Evolutionary conservation across 2,113 vertebrate species (phyloP).

Genomic region (Sinocyclocheilus rhinocerous): DNA sequence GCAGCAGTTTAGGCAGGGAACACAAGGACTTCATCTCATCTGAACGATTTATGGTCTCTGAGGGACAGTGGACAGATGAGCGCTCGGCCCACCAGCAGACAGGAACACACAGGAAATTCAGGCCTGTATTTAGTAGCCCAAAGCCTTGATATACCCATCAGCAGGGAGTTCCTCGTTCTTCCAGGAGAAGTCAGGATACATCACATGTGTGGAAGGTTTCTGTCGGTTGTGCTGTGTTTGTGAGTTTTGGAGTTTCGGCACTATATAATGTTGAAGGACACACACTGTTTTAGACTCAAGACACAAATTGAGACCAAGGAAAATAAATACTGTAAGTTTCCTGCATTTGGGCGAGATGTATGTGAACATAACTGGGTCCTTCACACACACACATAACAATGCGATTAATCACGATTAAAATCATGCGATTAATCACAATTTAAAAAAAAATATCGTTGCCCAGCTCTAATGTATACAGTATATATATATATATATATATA

Average conservation of each 20-base stretch:
- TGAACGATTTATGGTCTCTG: slow-evolving; percentile 86
- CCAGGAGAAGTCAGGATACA: slow-evolving; percentile 82
- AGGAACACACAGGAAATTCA: slow-evolving; percentile 88
- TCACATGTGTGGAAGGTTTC: slow-evolving; percentile 82
- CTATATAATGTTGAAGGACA: slow-evolving; percentile 84
- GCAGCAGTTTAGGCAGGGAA: slow-evolving; percentile 75
- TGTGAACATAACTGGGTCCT: neutral
- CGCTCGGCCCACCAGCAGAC: slow-evolving; percentile 86
- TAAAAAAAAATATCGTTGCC: too few relatives aligned
- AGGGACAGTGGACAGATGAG: slow-evolving; percentile 84
- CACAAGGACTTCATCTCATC: slow-evolving; percentile 85
- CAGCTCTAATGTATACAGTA: too few relatives aligned
- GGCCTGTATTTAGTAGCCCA: slow-evolving; percentile 64
- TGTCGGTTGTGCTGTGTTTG: slow-evolving; percentile 82
- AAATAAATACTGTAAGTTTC: slow-evolving; percentile 71
- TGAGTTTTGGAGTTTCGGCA: slow-evolving; percentile 87
- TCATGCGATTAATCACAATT: too few relatives aligned
- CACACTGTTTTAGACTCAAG: slow-evolving; percentile 82
- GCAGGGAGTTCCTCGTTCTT: slow-evolving; percentile 76
- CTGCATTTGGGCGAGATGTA: slow-evolving; percentile 1
- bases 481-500: too few relatives aligned
- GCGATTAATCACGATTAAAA: too few relatives aligned
- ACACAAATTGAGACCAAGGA: slow-evolving; percentile 79
- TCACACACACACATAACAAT: too few relatives aligned
- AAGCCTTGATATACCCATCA: slow-evolving; percentile 85